These are phyloP conservation scores for Margarornis squamiger DNA, from an alignment of 2,797 vertebrate species.

Conservation along the genomic window DNA sequence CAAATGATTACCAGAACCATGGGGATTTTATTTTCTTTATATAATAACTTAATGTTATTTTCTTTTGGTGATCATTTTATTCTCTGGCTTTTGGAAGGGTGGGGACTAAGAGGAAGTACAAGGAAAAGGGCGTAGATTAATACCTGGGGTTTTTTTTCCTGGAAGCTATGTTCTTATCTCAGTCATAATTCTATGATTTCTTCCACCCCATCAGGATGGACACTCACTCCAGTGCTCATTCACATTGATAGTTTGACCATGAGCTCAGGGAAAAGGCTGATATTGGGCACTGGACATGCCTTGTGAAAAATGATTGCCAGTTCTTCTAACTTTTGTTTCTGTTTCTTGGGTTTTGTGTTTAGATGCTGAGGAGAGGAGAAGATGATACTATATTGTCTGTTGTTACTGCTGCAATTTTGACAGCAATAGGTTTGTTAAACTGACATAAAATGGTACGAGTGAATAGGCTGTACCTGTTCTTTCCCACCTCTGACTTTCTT, in stretches of 20 bases:
- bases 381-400: background rate
- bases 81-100: background rate
- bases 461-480: background rate
- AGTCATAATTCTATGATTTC: background rate
- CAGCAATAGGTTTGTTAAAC: background rate
- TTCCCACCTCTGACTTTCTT: background rate
- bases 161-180: background rate
- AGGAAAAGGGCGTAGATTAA: background rate
- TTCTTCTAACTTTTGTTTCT: background rate
- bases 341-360: background rate
- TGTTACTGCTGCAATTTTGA: background rate
- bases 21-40: background rate
- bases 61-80: background rate
- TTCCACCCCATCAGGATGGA: background rate
- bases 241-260: background rate
- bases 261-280: background rate
- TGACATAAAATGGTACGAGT: background rate
- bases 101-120: background rate
- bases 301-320: background rate
- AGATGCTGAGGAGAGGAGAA: background rate
- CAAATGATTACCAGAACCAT: background rate
- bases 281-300: background rate
- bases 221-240: background rate
- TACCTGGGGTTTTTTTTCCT: background rate
- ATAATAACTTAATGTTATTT: background rate